Percentiles rank a stretch among this genome's conserved stretches.
phyloP scores from a whole-genome alignment of 2,797 vertebrate species.

The Kryptolebias ocellatus region DNA sequence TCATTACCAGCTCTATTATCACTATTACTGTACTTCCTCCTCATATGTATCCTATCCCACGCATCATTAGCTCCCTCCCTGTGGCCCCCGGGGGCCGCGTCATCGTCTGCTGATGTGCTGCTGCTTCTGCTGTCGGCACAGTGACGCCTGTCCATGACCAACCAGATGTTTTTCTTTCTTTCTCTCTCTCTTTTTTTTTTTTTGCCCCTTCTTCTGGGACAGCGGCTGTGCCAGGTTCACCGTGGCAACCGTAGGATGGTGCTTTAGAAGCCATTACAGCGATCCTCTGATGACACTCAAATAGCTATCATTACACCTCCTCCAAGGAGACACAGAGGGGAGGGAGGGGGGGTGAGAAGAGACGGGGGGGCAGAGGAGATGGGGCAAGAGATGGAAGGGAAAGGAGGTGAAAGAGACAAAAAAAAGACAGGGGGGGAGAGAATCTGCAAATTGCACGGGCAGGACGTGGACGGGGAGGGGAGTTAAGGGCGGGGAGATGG shows the following conservation, averaged over 20 bases:
- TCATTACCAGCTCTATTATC: constrained; percentile 79
- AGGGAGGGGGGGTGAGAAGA: constrained; percentile 17
- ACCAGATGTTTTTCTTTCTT: constrained; percentile 78
- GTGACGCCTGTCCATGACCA: constrained; percentile 79
- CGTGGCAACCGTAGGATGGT: constrained; percentile 84
- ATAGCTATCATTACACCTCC: constrained; percentile 88
- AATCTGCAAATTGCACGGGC: constrained; percentile 68
- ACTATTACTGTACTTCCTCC: constrained; percentile 72
- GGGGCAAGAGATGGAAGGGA: constrained; percentile 3
- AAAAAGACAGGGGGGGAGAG: constrained; percentile 22
- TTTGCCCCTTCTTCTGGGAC: constrained; percentile 66
- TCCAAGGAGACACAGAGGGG: constrained; percentile 68
- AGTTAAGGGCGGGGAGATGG: constrained; percentile 61
- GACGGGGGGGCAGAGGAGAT: constrained; percentile 21
- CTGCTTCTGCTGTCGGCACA: constrained; percentile 60
- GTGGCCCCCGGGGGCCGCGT: constrained; percentile 71
- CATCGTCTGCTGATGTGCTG: constrained; percentile 74
- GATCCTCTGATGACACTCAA: constrained; percentile 87
- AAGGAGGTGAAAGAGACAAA: constrained; percentile 14
- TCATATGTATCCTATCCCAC: constrained; percentile 77
- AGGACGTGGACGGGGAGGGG: constrained; percentile 43
- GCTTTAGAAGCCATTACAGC: constrained; percentile 86
- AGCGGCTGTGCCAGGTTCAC: constrained; percentile 83
- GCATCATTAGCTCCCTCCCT: constrained; percentile 76
- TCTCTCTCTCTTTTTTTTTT: not conserved